Evolutionary conservation across 2,888 invertebrate genomes (phyloP).

Genomic region (Cataglyphis rosenhaueri): DNA sequence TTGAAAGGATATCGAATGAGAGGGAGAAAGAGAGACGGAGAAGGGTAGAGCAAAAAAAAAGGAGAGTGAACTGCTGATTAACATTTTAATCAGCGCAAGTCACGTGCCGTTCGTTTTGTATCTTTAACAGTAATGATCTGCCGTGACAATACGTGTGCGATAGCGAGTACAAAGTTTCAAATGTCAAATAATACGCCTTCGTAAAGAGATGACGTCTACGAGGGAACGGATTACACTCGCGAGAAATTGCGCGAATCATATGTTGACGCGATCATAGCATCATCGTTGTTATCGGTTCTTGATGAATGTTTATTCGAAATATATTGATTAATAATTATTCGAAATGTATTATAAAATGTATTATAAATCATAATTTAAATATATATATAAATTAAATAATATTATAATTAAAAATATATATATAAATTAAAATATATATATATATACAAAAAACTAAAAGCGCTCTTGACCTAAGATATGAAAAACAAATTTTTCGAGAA

Average conservation of each 20-base stretch:
- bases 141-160: slow-evolving; percentile 55
- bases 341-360: not conserved
- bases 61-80: slow-evolving; percentile 78
- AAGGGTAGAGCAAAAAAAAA: slow-evolving; percentile 53
- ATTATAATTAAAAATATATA: too few species aligned
- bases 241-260: slow-evolving; percentile 22
- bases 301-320: not conserved
- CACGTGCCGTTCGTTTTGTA: slow-evolving; percentile 80
- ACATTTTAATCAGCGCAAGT: slow-evolving; percentile 84
- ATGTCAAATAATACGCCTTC: slow-evolving; percentile 61
- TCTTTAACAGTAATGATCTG: slow-evolving; percentile 74
- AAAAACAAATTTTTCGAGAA: not conserved
- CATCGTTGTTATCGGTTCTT: not conserved
- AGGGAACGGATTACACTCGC: slow-evolving; percentile 28
- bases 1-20: slow-evolving; percentile 84
- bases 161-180: slow-evolving; percentile 49
- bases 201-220: not conserved
- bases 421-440: not conserved
- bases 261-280: not conserved
- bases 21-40: slow-evolving; percentile 49
- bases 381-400: not conserved
- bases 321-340: not conserved
- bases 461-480: not conserved
- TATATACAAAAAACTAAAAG: not conserved
- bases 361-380: not conserved